Percentiles rank a stretch among this genome's conserved stretches.
These are phyloP conservation scores for Yponomeuta evonymella DNA, from an alignment of 2,888 invertebrate genomes.

Conservation along the genomic window DNA sequence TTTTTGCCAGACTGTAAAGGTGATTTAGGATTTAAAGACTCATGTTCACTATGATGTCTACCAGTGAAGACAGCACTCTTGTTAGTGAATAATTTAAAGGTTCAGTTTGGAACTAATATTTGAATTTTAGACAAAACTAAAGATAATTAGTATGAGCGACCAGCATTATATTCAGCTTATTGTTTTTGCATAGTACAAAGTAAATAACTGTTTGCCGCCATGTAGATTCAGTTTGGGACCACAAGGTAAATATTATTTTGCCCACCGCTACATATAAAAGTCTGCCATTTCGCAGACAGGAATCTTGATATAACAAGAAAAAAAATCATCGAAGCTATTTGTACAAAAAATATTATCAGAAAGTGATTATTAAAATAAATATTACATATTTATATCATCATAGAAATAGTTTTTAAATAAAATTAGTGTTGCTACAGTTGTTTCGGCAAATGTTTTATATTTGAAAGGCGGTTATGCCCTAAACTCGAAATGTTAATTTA, in stretches of 20 bases:
- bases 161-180: not conserved
- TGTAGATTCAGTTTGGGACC: slow-evolving; percentile 7
- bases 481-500: not conserved
- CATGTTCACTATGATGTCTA: no score
- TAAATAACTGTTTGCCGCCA: not conserved
- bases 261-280: not conserved
- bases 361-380: no score
- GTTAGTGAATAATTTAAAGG: not conserved
- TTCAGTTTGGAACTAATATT: not conserved
- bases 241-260: not conserved
- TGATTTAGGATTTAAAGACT: no score
- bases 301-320: no score
- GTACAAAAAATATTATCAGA: not conserved
- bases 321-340: slow-evolving; percentile 1
- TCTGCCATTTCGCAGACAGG: not conserved
- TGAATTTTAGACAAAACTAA: no score
- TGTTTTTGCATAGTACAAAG: slow-evolving; percentile 1
- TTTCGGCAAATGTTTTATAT: not conserved
- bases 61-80: no score
- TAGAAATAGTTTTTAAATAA: not conserved
- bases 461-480: not conserved
- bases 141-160: not conserved
- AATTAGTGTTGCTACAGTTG: not conserved
- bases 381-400: no score
- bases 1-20: no score